Base-by-base conservation (phyloP, 2,797 vertebrate genomes). In the Cercopithecus neglectus region DNA sequence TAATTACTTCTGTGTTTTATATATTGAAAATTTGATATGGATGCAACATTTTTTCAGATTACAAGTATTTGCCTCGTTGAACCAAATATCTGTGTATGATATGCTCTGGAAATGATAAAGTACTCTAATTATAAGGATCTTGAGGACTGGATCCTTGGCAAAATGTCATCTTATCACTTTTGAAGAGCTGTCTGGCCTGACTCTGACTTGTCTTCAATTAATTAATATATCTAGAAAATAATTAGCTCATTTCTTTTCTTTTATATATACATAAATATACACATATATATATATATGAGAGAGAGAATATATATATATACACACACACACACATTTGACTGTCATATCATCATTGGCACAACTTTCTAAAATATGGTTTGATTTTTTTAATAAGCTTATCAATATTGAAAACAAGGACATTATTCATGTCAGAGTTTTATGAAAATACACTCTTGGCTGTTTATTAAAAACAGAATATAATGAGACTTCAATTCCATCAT, bases 361-460 rank as follows among this genome's bases (percentile, higher is more conserved):
- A 9, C 3, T 97, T 92, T 72, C 88, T 14, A n/a, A 96, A 90
- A 91, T 59, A 90, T 28, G 14, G 8, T 57, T 61, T 83, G 22
- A 53, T 33, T 95, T 96, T 95, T 90, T 94, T 82, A 93, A 94
- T 95, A 33, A 91, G n/a, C 55, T 93, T 72, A 84, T 89, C 53
- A 76, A 78, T 48, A 81, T 44, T 84, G n/a, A 11, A 96, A 96
- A 95, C 21, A 89, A 95, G 26, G 57, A 87, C 26, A 90, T 22
- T 72, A 4, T 64, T 89, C 72, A 55, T 93, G 44, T 94, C 41
- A 94, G 30, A 90, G 91, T 89, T 93, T 96, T 41, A 95, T 70
- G 55, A 83, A 97, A 88, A 94, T 74, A 94, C 44, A 36, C 33
- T 76, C 44, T 91, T 89, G 28, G 28, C 24, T 96, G 94, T 93